phyloP scores from a whole-genome alignment of 2,888 invertebrate genomes.

The Phyto melanocephala region DNA sequence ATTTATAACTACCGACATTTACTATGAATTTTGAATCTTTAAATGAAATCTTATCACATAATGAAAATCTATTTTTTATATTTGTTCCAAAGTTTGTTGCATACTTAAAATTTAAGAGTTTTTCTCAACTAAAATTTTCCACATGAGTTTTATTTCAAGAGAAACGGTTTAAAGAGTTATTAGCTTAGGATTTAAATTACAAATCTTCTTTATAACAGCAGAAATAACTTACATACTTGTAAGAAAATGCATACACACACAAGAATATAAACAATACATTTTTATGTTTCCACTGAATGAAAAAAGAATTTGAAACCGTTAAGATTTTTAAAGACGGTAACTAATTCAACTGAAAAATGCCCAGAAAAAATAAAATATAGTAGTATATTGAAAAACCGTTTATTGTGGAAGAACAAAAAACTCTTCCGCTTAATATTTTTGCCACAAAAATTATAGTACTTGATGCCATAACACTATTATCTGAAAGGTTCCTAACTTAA shows the following conservation, averaged over 20 bases:
- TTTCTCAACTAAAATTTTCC: neutral
- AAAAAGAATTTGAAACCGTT: neutral
- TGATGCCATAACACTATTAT: constrained; percentile 62
- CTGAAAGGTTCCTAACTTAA: neutral
- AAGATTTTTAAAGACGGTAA: neutral
- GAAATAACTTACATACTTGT: neutral
- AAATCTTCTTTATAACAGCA: neutral
- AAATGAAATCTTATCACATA: constrained; percentile 14
- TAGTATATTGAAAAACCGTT: constrained; percentile 6
- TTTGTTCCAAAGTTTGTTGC: constrained; percentile 10
- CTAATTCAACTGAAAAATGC: neutral
- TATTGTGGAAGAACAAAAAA: constrained; percentile 14
- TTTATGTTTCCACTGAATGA: neutral
- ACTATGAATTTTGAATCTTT: neutral
- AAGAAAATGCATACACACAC: neutral
- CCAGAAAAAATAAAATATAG: neutral
- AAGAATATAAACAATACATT: neutral
- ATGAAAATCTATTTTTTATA: constrained; percentile 23
- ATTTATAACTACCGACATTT: constrained; percentile 14
- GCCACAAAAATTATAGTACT: constrained; percentile 45
- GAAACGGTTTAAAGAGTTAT: constrained; percentile 29
- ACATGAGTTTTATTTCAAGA: neutral
- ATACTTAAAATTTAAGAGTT: neutral
- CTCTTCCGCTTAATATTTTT: constrained; percentile 21
- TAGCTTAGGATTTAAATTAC: constrained; percentile 17